Conservation (phyloP, 2,797 vertebrate species). For the Vespertilio murinus region DNA sequence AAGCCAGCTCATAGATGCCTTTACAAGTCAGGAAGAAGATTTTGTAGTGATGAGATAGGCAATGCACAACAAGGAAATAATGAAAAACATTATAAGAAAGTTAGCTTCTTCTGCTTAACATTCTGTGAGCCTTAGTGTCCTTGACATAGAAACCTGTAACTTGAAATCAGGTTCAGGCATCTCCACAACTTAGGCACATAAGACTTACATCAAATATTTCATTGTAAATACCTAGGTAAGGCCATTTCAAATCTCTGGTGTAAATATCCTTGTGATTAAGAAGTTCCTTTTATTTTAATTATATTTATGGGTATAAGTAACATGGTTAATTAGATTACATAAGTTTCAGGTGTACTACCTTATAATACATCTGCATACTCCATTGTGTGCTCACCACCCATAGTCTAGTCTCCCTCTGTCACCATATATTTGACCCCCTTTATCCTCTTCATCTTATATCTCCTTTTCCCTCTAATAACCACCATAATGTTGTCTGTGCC, state of each 20-base stretch:
- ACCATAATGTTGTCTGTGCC: background rate
- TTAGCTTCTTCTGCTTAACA: background rate
- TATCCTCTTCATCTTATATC: background rate
- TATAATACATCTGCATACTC: background rate
- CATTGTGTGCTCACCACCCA: background rate
- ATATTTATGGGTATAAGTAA: background rate
- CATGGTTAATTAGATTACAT: background rate
- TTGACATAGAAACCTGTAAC: background rate
- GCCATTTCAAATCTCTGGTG: background rate
- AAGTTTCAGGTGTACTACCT: background rate
- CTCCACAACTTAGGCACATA: background rate
- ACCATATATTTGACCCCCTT: background rate
- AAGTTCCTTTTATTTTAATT: background rate
- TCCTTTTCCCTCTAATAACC: background rate
- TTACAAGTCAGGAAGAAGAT: background rate
- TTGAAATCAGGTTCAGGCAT: background rate
- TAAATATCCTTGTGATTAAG: background rate
- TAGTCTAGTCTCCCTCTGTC: background rate
- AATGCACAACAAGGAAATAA: background rate
- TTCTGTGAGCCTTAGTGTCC: background rate
- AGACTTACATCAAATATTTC: background rate
- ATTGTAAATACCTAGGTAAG: background rate
- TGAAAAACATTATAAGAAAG: background rate
- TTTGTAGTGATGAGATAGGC: background rate
- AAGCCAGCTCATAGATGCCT: background rate